These are phyloP conservation scores for Chaetodon trifascialis DNA, from an alignment of 2,113 vertebrate species.

Conservation along the genomic window DNA sequence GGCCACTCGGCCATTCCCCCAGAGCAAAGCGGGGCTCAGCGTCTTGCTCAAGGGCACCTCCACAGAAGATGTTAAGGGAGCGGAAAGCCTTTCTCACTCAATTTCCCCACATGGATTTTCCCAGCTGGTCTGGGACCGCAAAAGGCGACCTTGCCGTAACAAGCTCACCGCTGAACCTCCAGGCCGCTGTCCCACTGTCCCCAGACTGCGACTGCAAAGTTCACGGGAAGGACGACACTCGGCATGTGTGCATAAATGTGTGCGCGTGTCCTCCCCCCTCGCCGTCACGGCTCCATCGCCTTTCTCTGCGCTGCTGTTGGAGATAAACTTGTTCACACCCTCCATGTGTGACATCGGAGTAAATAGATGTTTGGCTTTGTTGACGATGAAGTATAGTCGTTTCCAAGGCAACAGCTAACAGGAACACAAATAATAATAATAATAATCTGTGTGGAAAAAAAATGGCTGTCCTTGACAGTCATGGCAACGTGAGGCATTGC, in stretches of 20 bases:
- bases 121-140: conserved; percentile 44
- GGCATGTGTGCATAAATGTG: background rate
- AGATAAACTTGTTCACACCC: background rate
- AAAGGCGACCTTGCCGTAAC: conserved; percentile 59
- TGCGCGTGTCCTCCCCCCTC: conserved; percentile 1
- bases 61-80: conserved; percentile 49
- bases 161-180: conserved; percentile 55
- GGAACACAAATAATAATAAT: background rate
- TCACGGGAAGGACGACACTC: conserved; percentile 61
- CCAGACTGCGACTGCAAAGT: conserved; percentile 56
- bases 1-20: conserved; percentile 13
- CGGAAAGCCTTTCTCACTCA: conserved; percentile 66
- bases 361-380: background rate
- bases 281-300: background rate
- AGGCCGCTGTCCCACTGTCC: conserved; percentile 46
- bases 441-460: background rate
- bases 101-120: conserved; percentile 57
- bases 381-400: background rate
- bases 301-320: background rate
- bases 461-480: background rate
- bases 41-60: conserved; percentile 74
- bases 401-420: background rate
- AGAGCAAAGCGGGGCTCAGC: conserved; percentile 19
- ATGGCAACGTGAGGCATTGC: too few species aligned
- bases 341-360: background rate